Base-by-base conservation (phyloP, 2,888 invertebrate species). In the Acleris sparsana region DNA sequence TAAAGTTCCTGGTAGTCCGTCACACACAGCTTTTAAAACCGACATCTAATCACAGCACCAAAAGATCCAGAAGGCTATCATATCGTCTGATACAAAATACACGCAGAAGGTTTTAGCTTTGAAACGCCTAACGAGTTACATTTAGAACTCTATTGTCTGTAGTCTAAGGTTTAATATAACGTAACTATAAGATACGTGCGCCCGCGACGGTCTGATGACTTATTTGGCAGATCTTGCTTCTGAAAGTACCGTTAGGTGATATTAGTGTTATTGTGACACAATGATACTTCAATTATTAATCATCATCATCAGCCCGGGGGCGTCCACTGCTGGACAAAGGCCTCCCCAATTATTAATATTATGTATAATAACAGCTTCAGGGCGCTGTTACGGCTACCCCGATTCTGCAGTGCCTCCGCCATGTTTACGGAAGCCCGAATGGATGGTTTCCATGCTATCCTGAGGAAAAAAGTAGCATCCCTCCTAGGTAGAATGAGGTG, bases 51-150 rank as follows among this genome's bases (percentile, higher is more conserved):
- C 60, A 9, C 13, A 25, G 4, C n/a, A 17, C n/a, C 9, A 46
- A 57, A 11, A n/a, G 3, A 53, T 16, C 9, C 16, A 20, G 5
- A 61, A 25, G 61, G 61, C 61, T 61, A 61, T 61, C 61, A 29
- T 53, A 61, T 61, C 61, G 18, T n/a, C 16, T 44, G 17, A 61
- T 61, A 61, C 7, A 5, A 3, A 2, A 16, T 18, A 61, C 61
- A 61, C 13, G 60, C 25, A 17, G 44, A 25, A 53, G 61, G 53
- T 61, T 29, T 61, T 53, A 61, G 44, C 44, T 17, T 46, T 46
- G 25, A 49, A 18, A 49, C 49, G 20, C 6, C 18, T 49, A 16
- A n/a, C 7, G 3, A n/a, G 46, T 46, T n/a, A 46, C 2, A n/a
- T 46, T 9, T 33, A 9, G 5, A 6, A 46, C 46, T 17, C 5